These are phyloP conservation scores for Semotilus atromaculatus DNA, from an alignment of 2,797 vertebrate species.

Conservation along the genomic window DNA sequence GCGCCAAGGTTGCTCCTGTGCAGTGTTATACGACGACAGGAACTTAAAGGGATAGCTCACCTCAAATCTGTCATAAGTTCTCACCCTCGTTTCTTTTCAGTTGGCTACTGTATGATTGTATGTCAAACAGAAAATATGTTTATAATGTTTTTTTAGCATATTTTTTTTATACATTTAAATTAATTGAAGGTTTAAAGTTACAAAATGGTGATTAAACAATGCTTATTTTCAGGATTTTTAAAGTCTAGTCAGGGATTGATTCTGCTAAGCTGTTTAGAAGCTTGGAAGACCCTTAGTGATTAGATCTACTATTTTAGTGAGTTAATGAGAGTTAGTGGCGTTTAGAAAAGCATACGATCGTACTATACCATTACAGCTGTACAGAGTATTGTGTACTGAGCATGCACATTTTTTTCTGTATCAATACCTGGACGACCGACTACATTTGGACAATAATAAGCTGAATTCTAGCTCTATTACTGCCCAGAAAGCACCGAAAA, in stretches of 20 bases:
- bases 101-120: too few species aligned
- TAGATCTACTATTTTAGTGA: constrained; percentile 25
- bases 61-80: not conserved
- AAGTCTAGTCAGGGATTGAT: constrained; percentile 11
- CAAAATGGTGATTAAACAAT: not conserved
- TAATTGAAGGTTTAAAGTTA: not conserved
- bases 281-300: constrained; percentile 29
- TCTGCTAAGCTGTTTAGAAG: constrained; percentile 46
- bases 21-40: constrained; percentile 17
- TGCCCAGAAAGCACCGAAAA: not conserved
- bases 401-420: not conserved
- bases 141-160: not conserved
- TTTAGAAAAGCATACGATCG: not conserved
- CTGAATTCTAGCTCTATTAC: not conserved
- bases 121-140: not conserved
- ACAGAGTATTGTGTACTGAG: not conserved
- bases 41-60: constrained; percentile 20
- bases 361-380: not conserved
- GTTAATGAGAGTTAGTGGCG: constrained; percentile 11
- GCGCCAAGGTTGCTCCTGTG: constrained; percentile 19
- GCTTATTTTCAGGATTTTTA: constrained; percentile 12
- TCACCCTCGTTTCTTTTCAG: not conserved
- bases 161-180: not conserved
- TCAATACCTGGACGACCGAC: not conserved
- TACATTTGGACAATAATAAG: not conserved